These are phyloP conservation scores for Trachelus tabidus DNA, from an alignment of 2,888 invertebrate genomes.

Conservation along the genomic window DNA sequence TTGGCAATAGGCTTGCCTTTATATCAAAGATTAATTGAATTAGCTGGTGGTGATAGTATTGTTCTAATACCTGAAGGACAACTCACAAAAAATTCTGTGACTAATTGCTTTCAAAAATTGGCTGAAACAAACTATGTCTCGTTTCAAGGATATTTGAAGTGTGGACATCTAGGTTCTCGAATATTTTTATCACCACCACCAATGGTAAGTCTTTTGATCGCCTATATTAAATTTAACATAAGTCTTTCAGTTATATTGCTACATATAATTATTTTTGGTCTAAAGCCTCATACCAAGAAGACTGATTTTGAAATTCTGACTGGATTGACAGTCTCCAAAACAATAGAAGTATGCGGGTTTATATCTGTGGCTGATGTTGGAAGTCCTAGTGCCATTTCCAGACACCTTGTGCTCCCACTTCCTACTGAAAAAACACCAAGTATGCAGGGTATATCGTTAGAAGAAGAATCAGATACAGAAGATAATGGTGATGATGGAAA, in stretches of 20 bases:
- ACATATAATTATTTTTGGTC: conserved; percentile 8
- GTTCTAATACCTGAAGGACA: conserved; percentile 72
- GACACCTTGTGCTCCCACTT: conserved; percentile 88
- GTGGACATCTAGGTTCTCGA: conserved; percentile 80
- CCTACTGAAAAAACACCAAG: conserved; percentile 65
- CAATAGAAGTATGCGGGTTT: conserved; percentile 88
- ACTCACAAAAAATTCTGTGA: conserved; percentile 62
- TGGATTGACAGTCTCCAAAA: conserved; percentile 75
- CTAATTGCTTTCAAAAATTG: conserved; percentile 70
- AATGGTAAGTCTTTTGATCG: conserved; percentile 65
- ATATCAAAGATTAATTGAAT: conserved; percentile 84
- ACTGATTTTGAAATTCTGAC: conserved; percentile 73
- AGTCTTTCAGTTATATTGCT: not conserved
- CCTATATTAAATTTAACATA: not conserved
- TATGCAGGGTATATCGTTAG: conserved; percentile 64
- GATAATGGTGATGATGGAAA: conserved; percentile 79
- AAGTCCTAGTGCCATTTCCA: conserved; percentile 90
- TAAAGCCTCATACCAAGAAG: conserved; percentile 70
- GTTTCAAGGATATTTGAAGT: conserved; percentile 78
- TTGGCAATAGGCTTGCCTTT: conserved; percentile 73
- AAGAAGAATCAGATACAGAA: conserved; percentile 69
- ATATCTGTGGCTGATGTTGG: conserved; percentile 87
- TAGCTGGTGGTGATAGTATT: conserved; percentile 76
- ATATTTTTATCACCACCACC: conserved; percentile 82
- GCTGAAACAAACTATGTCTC: conserved; percentile 80